These are phyloP conservation scores for Rousettus leschenaultii DNA, from an alignment of 2,113 vertebrate genomes.

Conservation along the genomic window DNA sequence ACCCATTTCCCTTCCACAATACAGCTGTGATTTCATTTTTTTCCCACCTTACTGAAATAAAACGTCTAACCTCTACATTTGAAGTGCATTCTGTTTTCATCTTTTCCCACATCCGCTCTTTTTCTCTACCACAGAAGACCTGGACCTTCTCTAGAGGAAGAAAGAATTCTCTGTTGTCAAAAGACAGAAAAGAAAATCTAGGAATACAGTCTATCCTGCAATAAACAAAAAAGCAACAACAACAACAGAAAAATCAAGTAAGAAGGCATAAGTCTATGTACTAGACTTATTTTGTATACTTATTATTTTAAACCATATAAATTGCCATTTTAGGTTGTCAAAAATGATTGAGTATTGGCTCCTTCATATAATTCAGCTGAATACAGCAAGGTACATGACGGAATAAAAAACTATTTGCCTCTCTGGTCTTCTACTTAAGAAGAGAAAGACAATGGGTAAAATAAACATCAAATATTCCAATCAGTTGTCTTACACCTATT, in stretches of 20 bases:
- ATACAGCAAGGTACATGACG: neutral
- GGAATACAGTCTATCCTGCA: neutral
- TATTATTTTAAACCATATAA: neutral
- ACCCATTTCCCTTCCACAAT: neutral
- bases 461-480: neutral
- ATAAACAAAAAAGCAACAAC: neutral
- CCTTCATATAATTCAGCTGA: neutral
- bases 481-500: neutral
- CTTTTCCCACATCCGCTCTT: neutral
- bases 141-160: neutral
- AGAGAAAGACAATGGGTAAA: neutral
- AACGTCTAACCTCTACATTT: neutral
- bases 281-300: neutral
- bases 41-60: neutral
- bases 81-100: neutral
- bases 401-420: neutral
- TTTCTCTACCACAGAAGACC: neutral
- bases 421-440: neutral
- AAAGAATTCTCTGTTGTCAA: neutral
- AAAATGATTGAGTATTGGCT: neutral
- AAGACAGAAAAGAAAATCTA: neutral
- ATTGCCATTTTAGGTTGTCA: neutral
- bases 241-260: neutral
- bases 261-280: neutral
- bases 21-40: neutral